Base-by-base conservation (phyloP, 2,113 vertebrate genomes). In the Donacobius atricapilla region DNA sequence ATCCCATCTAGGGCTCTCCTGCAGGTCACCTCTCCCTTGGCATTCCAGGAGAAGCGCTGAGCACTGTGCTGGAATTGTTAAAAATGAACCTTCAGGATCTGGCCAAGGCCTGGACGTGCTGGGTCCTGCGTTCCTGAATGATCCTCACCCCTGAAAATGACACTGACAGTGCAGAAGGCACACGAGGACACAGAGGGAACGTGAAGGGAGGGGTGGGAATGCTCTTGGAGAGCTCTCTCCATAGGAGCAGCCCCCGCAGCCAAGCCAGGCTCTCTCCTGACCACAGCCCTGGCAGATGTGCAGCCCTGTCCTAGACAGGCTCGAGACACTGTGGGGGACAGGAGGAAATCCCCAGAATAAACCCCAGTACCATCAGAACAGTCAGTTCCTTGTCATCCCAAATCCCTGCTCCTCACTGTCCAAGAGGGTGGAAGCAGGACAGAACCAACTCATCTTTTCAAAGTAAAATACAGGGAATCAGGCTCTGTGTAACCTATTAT, bases 131-230 rank as follows among this genome's bases (percentile, higher is more conserved):
- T 25, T 25, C 24, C 44, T n/a, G 35, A 58, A 11, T 1, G 17
- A 57, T 76, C 70, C 58, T 44, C 17, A 50, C 66, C 64, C 70
- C 57, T 47, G 30, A 23, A n/a, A 17, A 28, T 7, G 27, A 4
- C 31, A 7, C 39, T 33, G 28, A 2, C 6, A 11, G 21, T 0
- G 1, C 37, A 20, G 53, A 9, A 54, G 63, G 51, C 50, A 13
- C 1, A 1, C 0, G 3, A 39, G 83, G 57, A 64, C 40, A 56
- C 22, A 1, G 63, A 28, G 33, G 47, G 56, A 91, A 7, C 0
- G 4, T 1, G 5, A 25, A 31, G 48, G 70, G 50, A 66, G 54
- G 39, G 20, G 11, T 53, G 45, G 70, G 61, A 44, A 60, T 42
- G 25, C 19, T 44, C 24, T 51, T n/a, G n/a, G 51, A 23, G 10